Base-by-base conservation (phyloP, 2,113 vertebrate species). In the Serinus canaria region DNA sequence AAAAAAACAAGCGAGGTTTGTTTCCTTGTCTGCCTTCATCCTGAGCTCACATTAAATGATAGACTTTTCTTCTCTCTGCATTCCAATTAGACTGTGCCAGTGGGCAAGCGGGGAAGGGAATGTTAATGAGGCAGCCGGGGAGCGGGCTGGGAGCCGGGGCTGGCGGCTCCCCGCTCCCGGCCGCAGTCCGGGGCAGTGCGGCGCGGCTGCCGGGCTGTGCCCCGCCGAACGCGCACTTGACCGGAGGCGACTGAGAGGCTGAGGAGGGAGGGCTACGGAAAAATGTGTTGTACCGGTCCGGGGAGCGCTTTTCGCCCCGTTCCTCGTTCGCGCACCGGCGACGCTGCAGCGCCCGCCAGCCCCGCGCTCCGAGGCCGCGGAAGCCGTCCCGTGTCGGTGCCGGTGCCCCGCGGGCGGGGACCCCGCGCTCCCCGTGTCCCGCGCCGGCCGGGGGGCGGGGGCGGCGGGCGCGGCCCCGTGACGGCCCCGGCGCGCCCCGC, bases 1-100 rank as follows among this genome's bases (percentile, higher is more conserved):
- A 58, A 70, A 69, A 39, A 70, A n/a, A 49, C 28, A 25, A 13
- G 30, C 9, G 15, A 58, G 53, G 49, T 80, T 89, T 59, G 75
- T 92, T 94, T 88, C 50, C 87, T 83, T 55, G 84, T 72, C 87
- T 93, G 86, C 74, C 82, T 83, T 74, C 70, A 82, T 47, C 64
- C 70, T 22, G 64, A 75, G 80, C 84, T 94, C 73, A 20, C 64
- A 87, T 96, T 77, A 95, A 97, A 97, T 79, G 97, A 89, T 55
- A 96, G 90, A 94, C 88, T 89, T 97, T 93, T 94, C 94, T 95
- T 90, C 93, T 95, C 93, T 70, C 96, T 90, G 97, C 96, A 97
- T 98, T 97, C 97, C 94, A 97, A 97, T 98, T 96, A 98, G 97
- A 21, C 74, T 87, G 85, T 95, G 96, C 90, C 95, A 96, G 90